Evolutionary conservation across 2,888 invertebrate species (phyloP).

Genomic region (Cylloceria caligata): DNA sequence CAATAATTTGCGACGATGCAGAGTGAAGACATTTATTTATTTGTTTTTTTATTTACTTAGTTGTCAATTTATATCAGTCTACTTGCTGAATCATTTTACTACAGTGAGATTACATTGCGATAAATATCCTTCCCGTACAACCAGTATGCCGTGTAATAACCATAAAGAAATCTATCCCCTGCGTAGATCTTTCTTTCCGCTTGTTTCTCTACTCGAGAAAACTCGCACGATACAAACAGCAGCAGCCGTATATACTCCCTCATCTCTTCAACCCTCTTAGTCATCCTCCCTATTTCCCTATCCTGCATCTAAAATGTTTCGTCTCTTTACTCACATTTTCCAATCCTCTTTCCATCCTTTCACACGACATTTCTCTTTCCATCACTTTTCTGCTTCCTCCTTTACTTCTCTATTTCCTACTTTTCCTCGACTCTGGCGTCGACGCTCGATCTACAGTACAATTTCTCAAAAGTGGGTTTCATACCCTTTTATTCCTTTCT

Average conservation of each 20-base stretch:
- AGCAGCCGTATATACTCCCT: background rate
- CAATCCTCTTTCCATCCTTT: constrained; percentile 10
- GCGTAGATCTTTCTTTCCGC: constrained; percentile 20
- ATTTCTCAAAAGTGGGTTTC: background rate
- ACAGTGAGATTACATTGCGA: constrained; percentile 45
- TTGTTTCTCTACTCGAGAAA: background rate
- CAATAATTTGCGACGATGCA: background rate
- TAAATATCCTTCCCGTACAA: constrained; percentile 35
- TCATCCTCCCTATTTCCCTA: constrained; percentile 9
- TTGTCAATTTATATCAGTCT: constrained; percentile 7
- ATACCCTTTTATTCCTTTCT: background rate
- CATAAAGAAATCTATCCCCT: constrained; percentile 34
- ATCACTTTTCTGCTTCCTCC: constrained; percentile 12
- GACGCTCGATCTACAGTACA: background rate
- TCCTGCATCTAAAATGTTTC: constrained; percentile 41
- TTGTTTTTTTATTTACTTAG: background rate
- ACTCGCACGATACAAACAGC: background rate
- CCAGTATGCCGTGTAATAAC: constrained; percentile 6
- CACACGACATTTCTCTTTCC: background rate
- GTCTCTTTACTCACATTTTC: constrained; percentile 50
- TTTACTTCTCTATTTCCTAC: constrained; percentile 34
- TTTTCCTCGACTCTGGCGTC: constrained; percentile 12
- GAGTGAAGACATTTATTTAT: constrained; percentile 6
- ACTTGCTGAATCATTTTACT: constrained; percentile 15
- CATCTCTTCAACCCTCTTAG: constrained; percentile 17